These are phyloP conservation scores for Hedya salicella DNA, from an alignment of 2,888 invertebrate species.

Conservation along the genomic window DNA sequence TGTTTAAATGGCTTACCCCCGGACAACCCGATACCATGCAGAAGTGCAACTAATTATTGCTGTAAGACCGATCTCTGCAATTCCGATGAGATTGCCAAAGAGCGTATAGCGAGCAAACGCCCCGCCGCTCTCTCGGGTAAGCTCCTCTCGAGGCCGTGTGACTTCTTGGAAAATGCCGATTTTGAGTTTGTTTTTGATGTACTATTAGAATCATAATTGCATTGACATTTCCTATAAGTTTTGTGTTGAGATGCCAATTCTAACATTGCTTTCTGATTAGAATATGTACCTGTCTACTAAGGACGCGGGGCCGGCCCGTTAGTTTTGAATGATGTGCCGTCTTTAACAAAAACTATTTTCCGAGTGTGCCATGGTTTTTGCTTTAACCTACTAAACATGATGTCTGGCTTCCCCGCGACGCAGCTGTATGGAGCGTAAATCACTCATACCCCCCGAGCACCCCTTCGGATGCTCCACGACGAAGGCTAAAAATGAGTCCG, in stretches of 20 bases:
- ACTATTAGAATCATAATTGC: conserved; percentile 77
- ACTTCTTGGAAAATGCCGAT: conserved; percentile 70
- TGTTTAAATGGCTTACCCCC: conserved; percentile 86
- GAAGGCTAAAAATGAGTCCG: conserved; percentile 89
- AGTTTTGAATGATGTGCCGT: conserved; percentile 80
- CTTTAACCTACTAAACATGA: conserved; percentile 86
- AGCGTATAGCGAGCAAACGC: conserved; percentile 66
- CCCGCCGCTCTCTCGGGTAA: conserved; percentile 71
- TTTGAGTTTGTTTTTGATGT: conserved; percentile 80
- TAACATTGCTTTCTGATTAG: conserved; percentile 78
- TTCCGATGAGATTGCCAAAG: conserved; percentile 69
- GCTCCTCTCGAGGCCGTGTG: conserved; percentile 72
- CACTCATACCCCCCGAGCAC: conserved; percentile 91
- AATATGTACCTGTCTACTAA: conserved; percentile 80
- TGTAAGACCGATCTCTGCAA: conserved; percentile 79
- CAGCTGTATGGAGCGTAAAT: conserved; percentile 91
- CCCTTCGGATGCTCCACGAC: conserved; percentile 92
- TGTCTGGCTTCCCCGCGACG: conserved; percentile 83
- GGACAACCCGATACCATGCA: conserved; percentile 75
- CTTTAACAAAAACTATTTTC: conserved; percentile 77
- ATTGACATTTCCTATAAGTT: conserved; percentile 76
- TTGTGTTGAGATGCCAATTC: conserved; percentile 82
- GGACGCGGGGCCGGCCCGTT: conserved; percentile 60
- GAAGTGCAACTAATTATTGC: conserved; percentile 73
- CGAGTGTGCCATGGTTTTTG: conserved; percentile 83